Base-by-base conservation (phyloP, 2,113 vertebrate species). In the Manacus vitellinus region DNA sequence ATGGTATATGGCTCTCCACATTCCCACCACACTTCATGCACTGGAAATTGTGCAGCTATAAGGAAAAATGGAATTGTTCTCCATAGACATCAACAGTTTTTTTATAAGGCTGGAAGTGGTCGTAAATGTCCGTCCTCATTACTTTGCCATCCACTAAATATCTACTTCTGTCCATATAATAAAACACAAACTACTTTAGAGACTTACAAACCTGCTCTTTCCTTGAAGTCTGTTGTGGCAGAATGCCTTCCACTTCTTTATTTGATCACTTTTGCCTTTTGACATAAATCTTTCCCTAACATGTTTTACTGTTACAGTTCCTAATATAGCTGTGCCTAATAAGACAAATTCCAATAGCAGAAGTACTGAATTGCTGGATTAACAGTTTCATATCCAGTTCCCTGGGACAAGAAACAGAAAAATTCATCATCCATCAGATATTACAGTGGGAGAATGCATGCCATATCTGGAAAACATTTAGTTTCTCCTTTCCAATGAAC, bases 191-290 rank as follows among this genome's bases (percentile, higher is more conserved):
- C 14, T 78, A 51, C 44, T 84, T 88, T 63, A 85, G 59, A 88
- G 37, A 74, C 33, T 83, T 55, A 63, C 39, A 88, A 17, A 70
- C 24, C 13, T 85, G 24, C 28, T 85, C 47, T 77, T 94, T n/a
- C 61, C 41, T 94, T 89, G 44, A 85, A 95, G 65, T 75, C 65
- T 93, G 39, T 27, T 91, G 73, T 78, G 49, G 44, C 37, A 91
- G 74, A 92, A 66, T 43, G 87, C 19, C 15, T 93, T 87, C 21
- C 49, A 54, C n/a, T 37, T 62, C 75, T 94, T 78, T 51, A 72
- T 96, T 96, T 89, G 94, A 96, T 96, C 83, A 85, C 20, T 72
- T 93, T 44, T 91, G 51, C 44, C 93, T 80, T 94, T 92, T 94
- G 71, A 79, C 89, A 84, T 49, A 75, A 85, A 62, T 92, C 54